These are phyloP conservation scores for Drosophila insularis DNA, from an alignment of 1,140 invertebrate genomes.

Conservation along the genomic window DNA sequence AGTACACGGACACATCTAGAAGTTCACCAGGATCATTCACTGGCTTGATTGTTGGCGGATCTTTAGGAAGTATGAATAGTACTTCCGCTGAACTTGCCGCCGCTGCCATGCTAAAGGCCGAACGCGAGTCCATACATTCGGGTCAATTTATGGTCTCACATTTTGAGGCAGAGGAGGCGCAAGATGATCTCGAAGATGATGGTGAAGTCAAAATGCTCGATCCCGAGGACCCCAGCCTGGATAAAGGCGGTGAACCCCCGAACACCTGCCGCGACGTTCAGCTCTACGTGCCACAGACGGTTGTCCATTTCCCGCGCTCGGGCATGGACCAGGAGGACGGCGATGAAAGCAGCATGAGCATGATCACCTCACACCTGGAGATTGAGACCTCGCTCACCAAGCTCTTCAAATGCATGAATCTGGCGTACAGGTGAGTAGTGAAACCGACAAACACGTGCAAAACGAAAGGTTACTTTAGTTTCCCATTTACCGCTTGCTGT, in stretches of 20 bases:
- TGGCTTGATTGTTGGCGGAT: background rate
- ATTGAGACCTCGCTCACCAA: constrained; percentile 97
- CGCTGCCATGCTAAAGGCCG: constrained; percentile 56
- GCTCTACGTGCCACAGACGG: constrained; percentile 68
- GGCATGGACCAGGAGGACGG: constrained; percentile 57
- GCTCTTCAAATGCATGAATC: constrained; percentile 97
- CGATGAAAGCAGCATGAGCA: constrained; percentile 66
- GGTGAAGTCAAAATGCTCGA: constrained; percentile 86
- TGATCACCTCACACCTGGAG: constrained; percentile 86
- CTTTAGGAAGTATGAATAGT: background rate
- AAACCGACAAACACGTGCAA: background rate
- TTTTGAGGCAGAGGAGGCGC: constrained; percentile 96
- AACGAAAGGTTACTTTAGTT: background rate
- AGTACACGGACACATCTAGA: constrained; percentile 30
- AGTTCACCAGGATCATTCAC: background rate
- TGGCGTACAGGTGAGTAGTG: constrained; percentile 94
- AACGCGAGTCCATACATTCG: constrained; percentile 94
- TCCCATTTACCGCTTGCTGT: constrained; percentile 19
- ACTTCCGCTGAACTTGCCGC: constrained; percentile 44
- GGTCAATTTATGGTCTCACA: constrained; percentile 99
- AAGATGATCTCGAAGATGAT: constrained; percentile 91
- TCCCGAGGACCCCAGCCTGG: constrained; percentile 82
- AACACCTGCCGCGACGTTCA: constrained; percentile 78
- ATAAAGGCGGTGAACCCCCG: constrained; percentile 58
- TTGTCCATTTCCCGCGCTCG: constrained; percentile 44